Percentiles rank a stretch among this genome's conserved stretches.
These are phyloP conservation scores for Zoanthus sansibaricus DNA, from an alignment of 92 coral and sea anemone species.

Conservation along the genomic window DNA sequence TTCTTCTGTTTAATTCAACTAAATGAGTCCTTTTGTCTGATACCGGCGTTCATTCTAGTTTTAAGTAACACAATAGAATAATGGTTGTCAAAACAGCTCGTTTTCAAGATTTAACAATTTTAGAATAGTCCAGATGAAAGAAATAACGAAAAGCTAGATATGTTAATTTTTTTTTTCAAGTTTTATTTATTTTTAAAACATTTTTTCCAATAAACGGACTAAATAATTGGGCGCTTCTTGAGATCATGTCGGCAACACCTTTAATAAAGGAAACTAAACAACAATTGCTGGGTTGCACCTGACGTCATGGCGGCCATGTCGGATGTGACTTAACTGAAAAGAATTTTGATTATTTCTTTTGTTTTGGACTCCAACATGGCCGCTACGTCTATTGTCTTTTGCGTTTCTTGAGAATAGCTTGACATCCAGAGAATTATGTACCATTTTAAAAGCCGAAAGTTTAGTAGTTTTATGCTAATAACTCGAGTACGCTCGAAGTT, in stretches of 20 bases:
- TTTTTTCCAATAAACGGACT: neutral
- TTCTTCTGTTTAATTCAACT: too few relatives aligned
- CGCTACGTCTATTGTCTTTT: too few relatives aligned
- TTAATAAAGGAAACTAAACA: neutral
- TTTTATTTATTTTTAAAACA: neutral
- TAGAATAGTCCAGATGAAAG: neutral
- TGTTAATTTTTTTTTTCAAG: too few relatives aligned
- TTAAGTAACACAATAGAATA: too few relatives aligned
- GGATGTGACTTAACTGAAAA: too few relatives aligned
- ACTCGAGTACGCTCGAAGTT: slow-evolving; percentile 15
- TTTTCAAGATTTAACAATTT: neutral
- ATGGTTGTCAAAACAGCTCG: neutral
- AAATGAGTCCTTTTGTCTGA: too few relatives aligned
- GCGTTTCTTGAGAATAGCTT: neutral
- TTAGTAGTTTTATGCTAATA: slow-evolving; percentile 12
- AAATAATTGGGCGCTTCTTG: neutral
- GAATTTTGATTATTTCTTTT: too few relatives aligned
- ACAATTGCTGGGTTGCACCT: too few relatives aligned
- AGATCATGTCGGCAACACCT: neutral
- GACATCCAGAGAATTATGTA: neutral
- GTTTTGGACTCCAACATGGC: too few relatives aligned
- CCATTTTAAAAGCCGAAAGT: neutral
- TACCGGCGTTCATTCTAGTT: too few relatives aligned
- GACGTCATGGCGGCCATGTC: too few relatives aligned
- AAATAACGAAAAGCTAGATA: too few relatives aligned